These are phyloP conservation scores for Silvanus unidentatus DNA, from an alignment of 2,888 invertebrate genomes.

Conservation along the genomic window DNA sequence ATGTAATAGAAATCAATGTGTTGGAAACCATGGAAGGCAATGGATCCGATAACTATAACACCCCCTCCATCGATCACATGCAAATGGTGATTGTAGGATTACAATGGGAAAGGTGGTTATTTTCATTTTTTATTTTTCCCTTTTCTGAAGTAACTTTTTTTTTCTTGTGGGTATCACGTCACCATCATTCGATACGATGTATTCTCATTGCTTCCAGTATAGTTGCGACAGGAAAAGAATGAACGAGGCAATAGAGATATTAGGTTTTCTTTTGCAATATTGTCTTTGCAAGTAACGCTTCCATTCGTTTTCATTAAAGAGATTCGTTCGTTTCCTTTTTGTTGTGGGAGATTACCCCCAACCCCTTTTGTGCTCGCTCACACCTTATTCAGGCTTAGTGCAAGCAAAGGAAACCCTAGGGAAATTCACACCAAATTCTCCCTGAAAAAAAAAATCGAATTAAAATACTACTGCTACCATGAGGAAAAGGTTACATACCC, in stretches of 20 bases:
- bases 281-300: conserved; percentile 32
- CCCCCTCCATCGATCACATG: conserved; percentile 12
- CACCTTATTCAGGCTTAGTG: conserved; percentile 24
- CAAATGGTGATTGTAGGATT: conserved; percentile 19
- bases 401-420: conserved; percentile 25
- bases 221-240: conserved; percentile 8
- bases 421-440: conserved; percentile 28
- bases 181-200: conserved; percentile 10
- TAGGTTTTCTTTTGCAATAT: conserved; percentile 30
- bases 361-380: conserved; percentile 23
- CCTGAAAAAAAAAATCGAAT: conserved; percentile 30
- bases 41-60: not conserved
- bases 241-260: conserved; percentile 24
- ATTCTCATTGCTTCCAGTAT: not conserved
- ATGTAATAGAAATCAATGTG: conserved; percentile 1
- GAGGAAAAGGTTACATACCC: conserved; percentile 22
- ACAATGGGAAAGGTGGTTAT: conserved; percentile 15
- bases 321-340: conserved; percentile 32
- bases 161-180: not conserved
- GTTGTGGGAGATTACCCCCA: conserved; percentile 25
- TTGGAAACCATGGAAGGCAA: not conserved
- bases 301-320: conserved; percentile 39
- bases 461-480: conserved; percentile 29
- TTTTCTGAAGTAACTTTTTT: not conserved
- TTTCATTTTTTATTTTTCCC: conserved; percentile 10